These are phyloP conservation scores for Diorhabda elongata DNA, from an alignment of 1,140 invertebrate genomes.

Conservation along the genomic window DNA sequence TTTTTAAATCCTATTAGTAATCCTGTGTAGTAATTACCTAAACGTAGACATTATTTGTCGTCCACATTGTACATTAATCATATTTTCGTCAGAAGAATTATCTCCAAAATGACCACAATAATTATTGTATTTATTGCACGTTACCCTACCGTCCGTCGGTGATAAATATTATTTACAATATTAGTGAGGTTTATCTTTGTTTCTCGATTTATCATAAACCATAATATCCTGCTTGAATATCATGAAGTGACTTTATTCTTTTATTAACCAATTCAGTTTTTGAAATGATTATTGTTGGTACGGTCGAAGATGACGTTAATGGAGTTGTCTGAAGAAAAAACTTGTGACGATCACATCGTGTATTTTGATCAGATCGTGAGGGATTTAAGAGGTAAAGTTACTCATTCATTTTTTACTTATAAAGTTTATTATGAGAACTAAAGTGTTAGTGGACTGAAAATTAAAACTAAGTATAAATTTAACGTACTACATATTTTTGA, in stretches of 20 bases:
- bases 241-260: neutral
- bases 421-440: neutral
- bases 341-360: constrained; percentile 3
- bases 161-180: neutral
- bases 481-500: too few relatives aligned
- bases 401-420: neutral
- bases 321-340: neutral
- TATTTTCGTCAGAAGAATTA: neutral
- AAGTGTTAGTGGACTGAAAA: too few relatives aligned
- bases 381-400: constrained; percentile 51
- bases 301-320: neutral
- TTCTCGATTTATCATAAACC: neutral
- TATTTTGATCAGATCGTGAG: constrained; percentile 56
- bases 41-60: too few relatives aligned
- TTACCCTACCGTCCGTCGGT: neutral
- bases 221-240: neutral
- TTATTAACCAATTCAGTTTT: neutral
- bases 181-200: neutral
- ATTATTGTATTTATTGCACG: neutral
- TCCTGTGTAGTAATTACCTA: too few relatives aligned
- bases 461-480: too few relatives aligned
- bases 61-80: too few relatives aligned
- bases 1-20: too few relatives aligned
- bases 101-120: neutral
- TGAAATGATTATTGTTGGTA: neutral